phyloP scores from a whole-genome alignment of 64 coral and sea anemone genomes.

The Pocillopora damicornis region DNA sequence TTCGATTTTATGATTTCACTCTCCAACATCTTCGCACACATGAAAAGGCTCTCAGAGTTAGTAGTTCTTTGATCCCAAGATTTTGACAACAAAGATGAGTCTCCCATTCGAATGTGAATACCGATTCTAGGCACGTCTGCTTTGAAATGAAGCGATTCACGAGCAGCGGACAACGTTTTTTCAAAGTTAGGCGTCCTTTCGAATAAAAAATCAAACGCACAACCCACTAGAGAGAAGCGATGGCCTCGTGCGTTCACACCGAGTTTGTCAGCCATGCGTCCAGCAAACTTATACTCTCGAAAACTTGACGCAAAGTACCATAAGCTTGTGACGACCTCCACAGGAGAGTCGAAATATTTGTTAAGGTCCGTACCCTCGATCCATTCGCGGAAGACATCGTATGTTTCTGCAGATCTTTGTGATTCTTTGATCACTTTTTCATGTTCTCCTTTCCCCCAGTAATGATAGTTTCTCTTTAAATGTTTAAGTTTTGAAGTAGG shows the following conservation, averaged over 20 bases:
- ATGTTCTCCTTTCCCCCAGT: conserved; percentile 53
- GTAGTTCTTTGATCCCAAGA: conserved; percentile 15
- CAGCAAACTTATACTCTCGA: conserved; percentile 34
- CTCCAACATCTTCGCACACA: conserved; percentile 30
- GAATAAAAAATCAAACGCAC: conserved; percentile 59
- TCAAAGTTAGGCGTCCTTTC: conserved; percentile 34
- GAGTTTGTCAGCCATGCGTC: conserved; percentile 12
- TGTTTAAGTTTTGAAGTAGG: conserved; percentile 4
- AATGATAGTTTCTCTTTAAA: conserved; percentile 37
- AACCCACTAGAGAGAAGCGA: conserved; percentile 40
- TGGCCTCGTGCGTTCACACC: conserved; percentile 9
- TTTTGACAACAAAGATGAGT: conserved; percentile 3
- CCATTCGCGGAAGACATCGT: conserved; percentile 36
- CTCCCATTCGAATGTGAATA: conserved; percentile 61
- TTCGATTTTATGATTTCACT: conserved; percentile 8
- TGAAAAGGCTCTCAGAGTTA: conserved; percentile 39
- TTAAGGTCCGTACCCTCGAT: conserved; percentile 21
- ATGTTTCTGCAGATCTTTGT: conserved; percentile 14
- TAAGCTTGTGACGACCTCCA: conserved; percentile 43
- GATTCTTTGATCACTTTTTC: conserved; percentile 2
- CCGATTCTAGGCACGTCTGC: conserved; percentile 29
- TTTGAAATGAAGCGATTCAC: conserved; percentile 17
- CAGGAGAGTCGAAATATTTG: conserved; percentile 36
- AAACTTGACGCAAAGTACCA: conserved; percentile 60
- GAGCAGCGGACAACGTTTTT: conserved; percentile 5